phyloP scores from a whole-genome alignment of 2,797 vertebrate species.

The Sebastes nivosus region DNA sequence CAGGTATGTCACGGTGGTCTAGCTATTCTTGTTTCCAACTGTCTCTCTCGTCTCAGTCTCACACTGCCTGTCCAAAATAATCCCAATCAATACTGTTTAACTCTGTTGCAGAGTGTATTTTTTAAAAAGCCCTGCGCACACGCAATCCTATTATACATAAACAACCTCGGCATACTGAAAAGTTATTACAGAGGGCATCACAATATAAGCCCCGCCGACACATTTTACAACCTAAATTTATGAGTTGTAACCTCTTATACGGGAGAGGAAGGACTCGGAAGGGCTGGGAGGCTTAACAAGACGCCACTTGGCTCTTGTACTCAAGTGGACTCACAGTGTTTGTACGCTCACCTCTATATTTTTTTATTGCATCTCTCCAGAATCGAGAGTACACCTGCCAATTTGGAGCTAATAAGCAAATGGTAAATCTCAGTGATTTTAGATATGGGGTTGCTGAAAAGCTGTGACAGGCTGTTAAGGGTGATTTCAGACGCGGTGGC shows the following conservation, averaged over 20 bases:
- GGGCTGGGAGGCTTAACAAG: slow-evolving; percentile 63
- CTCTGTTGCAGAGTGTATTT: slow-evolving; percentile 9
- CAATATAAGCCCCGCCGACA: slow-evolving; percentile 53
- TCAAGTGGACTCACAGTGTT: slow-evolving; percentile 39
- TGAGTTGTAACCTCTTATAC: slow-evolving; percentile 49
- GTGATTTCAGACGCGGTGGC: slow-evolving; percentile 38
- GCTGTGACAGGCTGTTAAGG: slow-evolving; percentile 18
- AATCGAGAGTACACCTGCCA: slow-evolving; percentile 29
- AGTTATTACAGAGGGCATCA: slow-evolving; percentile 61
- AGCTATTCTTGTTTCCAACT: background rate
- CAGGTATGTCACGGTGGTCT: background rate
- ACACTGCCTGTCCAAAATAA: slow-evolving; percentile 30
- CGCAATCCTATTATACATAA: slow-evolving; percentile 31
- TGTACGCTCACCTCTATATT: slow-evolving; percentile 45
- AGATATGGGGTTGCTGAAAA: slow-evolving; percentile 15
- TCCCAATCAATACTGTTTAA: slow-evolving; percentile 47
- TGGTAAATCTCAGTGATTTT: slow-evolving; percentile 27
- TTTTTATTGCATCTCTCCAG: slow-evolving; percentile 16
- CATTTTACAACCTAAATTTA: slow-evolving; percentile 68
- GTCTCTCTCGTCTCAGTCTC: background rate
- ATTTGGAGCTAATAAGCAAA: slow-evolving; percentile 57
- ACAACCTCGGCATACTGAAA: slow-evolving; percentile 34
- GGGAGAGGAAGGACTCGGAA: slow-evolving; percentile 47
- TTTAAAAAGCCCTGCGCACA: slow-evolving; percentile 10
- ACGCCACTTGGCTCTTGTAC: slow-evolving; percentile 47